Evolutionary conservation across 2,113 vertebrate genomes (phyloP).

Genomic region (Noctilio leporinus): DNA sequence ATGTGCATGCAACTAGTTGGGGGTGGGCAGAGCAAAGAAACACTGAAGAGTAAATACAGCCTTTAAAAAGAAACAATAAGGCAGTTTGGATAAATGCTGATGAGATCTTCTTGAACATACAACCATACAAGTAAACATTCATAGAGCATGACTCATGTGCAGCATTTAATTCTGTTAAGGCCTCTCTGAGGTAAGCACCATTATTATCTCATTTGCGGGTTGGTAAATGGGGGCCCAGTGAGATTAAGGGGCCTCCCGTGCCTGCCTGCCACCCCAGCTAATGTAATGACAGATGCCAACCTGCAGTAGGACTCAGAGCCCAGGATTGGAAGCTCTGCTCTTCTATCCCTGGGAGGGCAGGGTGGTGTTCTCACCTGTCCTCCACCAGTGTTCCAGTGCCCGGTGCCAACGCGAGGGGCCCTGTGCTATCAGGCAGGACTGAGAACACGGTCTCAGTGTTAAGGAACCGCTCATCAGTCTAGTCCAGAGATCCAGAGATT

Average conservation of each 20-base stretch:
- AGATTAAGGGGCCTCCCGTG: neutral
- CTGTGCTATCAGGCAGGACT: neutral
- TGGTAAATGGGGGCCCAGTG: neutral
- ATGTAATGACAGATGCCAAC: neutral
- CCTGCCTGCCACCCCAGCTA: neutral
- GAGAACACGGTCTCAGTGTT: neutral
- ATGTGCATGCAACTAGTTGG: neutral
- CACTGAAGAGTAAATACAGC: neutral
- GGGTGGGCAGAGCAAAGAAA: neutral
- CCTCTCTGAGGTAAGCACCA: neutral
- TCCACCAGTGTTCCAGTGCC: neutral
- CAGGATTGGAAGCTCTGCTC: no score
- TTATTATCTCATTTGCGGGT: constrained; percentile 12
- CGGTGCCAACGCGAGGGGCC: accelerated
- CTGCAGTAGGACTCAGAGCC: neutral
- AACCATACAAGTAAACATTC: neutral
- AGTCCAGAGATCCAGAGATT: neutral
- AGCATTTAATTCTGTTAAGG: neutral
- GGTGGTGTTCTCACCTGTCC: neutral
- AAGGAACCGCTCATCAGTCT: neutral
- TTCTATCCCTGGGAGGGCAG: neutral
- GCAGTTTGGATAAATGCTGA: neutral
- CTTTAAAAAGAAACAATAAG: neutral
- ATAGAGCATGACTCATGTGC: neutral
- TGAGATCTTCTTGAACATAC: neutral